These are phyloP conservation scores for Zaprionus nigranus DNA, from an alignment of 1,140 invertebrate species.

Conservation along the genomic window DNA sequence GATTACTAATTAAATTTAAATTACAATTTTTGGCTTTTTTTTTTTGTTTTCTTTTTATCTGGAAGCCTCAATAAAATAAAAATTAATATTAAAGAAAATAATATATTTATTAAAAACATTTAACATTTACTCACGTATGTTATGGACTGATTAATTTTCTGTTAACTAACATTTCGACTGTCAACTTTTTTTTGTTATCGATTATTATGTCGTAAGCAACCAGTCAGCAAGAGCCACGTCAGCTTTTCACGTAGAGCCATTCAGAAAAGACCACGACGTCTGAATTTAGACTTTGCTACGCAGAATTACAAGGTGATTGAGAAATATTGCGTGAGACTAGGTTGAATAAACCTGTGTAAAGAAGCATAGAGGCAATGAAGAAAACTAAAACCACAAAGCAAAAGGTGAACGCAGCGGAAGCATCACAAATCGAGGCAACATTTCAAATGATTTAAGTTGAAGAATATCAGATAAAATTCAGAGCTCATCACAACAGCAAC, in stretches of 20 bases:
- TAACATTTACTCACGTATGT: not conserved
- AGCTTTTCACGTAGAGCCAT: conserved; percentile 42
- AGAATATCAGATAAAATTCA: conserved; percentile 63
- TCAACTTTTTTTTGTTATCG: conserved; percentile 9
- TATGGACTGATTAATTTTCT: not conserved
- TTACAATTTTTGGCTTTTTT: too few species aligned
- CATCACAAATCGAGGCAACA: conserved; percentile 43
- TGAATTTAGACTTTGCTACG: conserved; percentile 86
- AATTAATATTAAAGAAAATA: not conserved
- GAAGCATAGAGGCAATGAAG: conserved; percentile 63
- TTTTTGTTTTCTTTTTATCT: too few species aligned
- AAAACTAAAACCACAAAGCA: conserved; percentile 58
- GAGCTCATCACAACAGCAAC: conserved; percentile 36
- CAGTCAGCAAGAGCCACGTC: conserved; percentile 57
- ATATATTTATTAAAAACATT: not conserved
- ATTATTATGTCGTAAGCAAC: conserved; percentile 18
- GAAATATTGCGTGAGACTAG: conserved; percentile 67
- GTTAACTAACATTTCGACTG: conserved; percentile 28
- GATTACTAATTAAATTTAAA: too few species aligned
- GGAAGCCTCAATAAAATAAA: too few species aligned
- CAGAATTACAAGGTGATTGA: conserved; percentile 61
- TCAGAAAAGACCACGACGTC: conserved; percentile 71
- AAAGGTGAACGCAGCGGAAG: conserved; percentile 54
- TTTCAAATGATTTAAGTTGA: conserved; percentile 42
- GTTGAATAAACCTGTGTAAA: conserved; percentile 45